These are phyloP conservation scores for Arenicola marina DNA, from an alignment of 2,888 invertebrate species.

Conservation along the genomic window DNA sequence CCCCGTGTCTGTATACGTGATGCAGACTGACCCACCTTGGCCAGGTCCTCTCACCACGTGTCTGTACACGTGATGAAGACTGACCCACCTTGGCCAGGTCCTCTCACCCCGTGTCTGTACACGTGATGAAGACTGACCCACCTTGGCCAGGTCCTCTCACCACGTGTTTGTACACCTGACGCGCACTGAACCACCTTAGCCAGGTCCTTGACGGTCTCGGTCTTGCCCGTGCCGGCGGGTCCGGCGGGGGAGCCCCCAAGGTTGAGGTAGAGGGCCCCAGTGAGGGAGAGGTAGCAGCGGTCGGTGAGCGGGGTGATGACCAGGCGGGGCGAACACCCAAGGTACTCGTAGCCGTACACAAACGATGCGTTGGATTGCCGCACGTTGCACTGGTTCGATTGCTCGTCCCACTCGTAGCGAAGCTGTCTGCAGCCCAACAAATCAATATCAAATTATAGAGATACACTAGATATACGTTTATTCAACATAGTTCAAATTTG, in stretches of 20 bases:
- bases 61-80: too few relatives aligned
- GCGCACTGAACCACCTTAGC: too few relatives aligned
- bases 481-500: too few relatives aligned
- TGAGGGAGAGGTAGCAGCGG: slow-evolving; percentile 58
- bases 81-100: too few relatives aligned
- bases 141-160: too few relatives aligned
- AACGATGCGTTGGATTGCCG: slow-evolving; percentile 58
- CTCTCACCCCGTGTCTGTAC: too few relatives aligned
- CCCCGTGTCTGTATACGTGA: too few relatives aligned
- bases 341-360: slow-evolving; percentile 60
- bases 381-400: slow-evolving; percentile 57
- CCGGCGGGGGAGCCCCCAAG: slow-evolving; percentile 61
- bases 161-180: too few relatives aligned
- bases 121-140: too few relatives aligned
- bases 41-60: too few relatives aligned
- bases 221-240: slow-evolving; percentile 61
- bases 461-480: too few relatives aligned
- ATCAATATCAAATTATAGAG: neutral
- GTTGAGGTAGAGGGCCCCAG: slow-evolving; percentile 58
- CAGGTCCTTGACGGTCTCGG: slow-evolving; percentile 61
- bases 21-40: too few relatives aligned
- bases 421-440: slow-evolving; percentile 48
- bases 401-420: slow-evolving; percentile 60
- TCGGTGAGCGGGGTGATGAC: slow-evolving; percentile 27
- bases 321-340: slow-evolving; percentile 56